Evolutionary conservation across 2,797 vertebrate species (phyloP), one percentile per base, ranked within the genome.

Genomic region (Gymnothorax reevesii): DNA sequence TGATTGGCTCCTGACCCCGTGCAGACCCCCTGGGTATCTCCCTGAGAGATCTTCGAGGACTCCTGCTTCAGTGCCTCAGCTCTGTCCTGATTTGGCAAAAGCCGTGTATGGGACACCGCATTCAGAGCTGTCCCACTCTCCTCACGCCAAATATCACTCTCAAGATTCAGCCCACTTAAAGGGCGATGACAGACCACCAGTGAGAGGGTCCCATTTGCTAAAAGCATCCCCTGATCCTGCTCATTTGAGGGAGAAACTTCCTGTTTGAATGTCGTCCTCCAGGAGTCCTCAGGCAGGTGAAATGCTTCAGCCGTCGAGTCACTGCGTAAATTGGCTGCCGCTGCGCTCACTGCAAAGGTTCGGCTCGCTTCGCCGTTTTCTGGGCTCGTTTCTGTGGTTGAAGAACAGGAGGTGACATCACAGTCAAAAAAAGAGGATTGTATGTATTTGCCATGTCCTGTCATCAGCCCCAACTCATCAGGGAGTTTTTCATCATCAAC

Each of bases 251-350:
- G 84, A 64, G 22, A 79, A 42, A 90, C 91, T 66, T 88, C 90
- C 2, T 57, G 1, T 0, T 57, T 0, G 1, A 8, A 2, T 52
- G 25, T 22, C 6, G 15, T 64, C 25, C 82, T 59, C 59, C 33
- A 66, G 52, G 25, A 15, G 20, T 64, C 25, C 84, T 87, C 88
- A 83, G 88, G 87, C 7, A 88, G 84, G 60, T 91, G 91, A 57
- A 93, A 93, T 5, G 93, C 85, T 64, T 95, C 95, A 7, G 92
- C 92, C 1, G 88, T 87, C 82, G 92, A 94, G 87, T 92, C 93
- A 94, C 79, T 91, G 57, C 85, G 20, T 54, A 87, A 55, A 0
- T 59, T 88, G 22, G 60, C 83, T 54, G 75, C 9, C 42, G 84
- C 89, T 1, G 88, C 79, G 7, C 90, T 89, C 0, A 49, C 85